These are phyloP conservation scores for Phasianus colchicus DNA, from an alignment of 2,113 vertebrate genomes.

Conservation along the genomic window DNA sequence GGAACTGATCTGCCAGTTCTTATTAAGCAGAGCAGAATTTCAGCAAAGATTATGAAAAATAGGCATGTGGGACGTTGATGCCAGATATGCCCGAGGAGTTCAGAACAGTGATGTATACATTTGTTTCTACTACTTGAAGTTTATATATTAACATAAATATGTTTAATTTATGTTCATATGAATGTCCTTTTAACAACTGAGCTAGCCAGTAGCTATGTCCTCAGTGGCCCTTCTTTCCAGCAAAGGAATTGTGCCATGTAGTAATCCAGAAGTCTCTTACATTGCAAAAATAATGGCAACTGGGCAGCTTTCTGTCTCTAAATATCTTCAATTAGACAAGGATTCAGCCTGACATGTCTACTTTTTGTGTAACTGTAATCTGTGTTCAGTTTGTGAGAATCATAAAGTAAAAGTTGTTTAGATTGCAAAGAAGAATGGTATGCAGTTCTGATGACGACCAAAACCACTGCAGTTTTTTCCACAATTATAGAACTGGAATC, in stretches of 20 bases:
- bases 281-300: not conserved
- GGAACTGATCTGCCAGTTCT: not conserved
- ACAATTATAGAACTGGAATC: not conserved
- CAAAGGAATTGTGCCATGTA: not conserved
- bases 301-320: not conserved
- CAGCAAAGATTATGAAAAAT: not conserved
- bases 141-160: not conserved
- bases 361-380: not conserved
- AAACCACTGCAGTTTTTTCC: not conserved
- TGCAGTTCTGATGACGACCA: not conserved
- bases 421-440: not conserved
- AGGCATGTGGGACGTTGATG: not conserved
- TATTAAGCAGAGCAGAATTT: not conserved
- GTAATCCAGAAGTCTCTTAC: not conserved
- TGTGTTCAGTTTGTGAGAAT: not conserved
- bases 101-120: not conserved
- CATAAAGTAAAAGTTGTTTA: not conserved
- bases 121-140: not conserved
- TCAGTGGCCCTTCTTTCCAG: not conserved
- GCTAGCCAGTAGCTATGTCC: not conserved
- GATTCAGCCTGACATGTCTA: not conserved
- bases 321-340: not conserved
- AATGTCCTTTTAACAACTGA: not conserved
- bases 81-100: not conserved
- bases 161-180: not conserved